Base-by-base conservation (phyloP, 1,140 invertebrate genomes). In the Drosophila aff. region DNA sequence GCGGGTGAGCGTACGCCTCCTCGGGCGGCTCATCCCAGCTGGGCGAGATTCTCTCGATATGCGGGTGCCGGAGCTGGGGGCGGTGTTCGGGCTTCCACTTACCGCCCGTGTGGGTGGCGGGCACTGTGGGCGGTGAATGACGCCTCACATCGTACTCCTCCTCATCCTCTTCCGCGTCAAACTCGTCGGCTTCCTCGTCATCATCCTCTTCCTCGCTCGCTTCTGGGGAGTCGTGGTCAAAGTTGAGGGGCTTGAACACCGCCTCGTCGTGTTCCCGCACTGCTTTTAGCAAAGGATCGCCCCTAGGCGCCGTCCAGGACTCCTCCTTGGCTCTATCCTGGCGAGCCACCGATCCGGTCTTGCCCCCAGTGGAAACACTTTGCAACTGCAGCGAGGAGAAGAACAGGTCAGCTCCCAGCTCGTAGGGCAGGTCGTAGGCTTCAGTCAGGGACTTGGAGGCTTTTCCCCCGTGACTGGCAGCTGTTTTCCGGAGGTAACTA, bases 381-480 rank as follows among this genome's bases (percentile, higher is more conserved):
- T 97, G 96, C 16, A 98, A 92, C 89, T 97, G 96, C 28, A 98
- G 92, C 1, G 96, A 97, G 26, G 96, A 97, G 85, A 98, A 98
- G 86, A 98, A 98, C 16, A 97, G 95, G 83, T 97, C 96, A 1
- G 96, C 96, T 40, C 96, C 96, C 7, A 96, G 92, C 47, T 94
- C 93, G 59, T 95, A 95, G 2, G 93, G 81, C 0, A 91, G 65
- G 21, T 92, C 92, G 50, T 93, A 93, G 18, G 72, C 46, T 23
- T 93, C 90, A 1, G 77, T 74, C n/a, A 93, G 21, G 1, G 79
- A 65, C 40, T 93, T 93, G 0, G 91, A 82, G 10, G 75, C 60
- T 38, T 92, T 93, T 8, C 82, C 92, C 4, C 81, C 91, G 44
- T 93, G 91, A 23, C 79, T 78, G 10, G 75, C 81, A 8, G 68